Conservation (phyloP, 2,888 invertebrate genomes). For the Synergus itoensis region DNA sequence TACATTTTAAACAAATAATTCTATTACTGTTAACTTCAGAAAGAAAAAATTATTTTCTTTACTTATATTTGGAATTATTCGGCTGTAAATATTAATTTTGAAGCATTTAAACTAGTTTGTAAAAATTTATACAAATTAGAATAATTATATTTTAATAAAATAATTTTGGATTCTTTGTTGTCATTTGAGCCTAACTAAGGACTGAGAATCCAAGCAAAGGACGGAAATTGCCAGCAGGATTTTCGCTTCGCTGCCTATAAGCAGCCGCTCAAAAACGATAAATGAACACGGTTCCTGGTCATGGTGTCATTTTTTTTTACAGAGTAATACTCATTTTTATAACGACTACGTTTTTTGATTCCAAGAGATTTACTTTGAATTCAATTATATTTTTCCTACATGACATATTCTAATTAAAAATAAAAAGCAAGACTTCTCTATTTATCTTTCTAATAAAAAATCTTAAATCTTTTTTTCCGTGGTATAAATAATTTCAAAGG, state of each 20-base stretch:
- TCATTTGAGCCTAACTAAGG: conserved; percentile 17
- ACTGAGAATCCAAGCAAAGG: conserved; percentile 28
- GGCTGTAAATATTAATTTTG: no score
- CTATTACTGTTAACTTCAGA: no score
- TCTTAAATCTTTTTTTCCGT: no score
- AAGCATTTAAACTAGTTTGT: background rate
- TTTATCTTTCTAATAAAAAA: no score
- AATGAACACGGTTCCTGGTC: conserved; percentile 11
- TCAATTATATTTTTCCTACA: background rate
- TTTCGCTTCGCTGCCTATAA: conserved; percentile 21
- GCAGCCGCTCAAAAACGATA: conserved; percentile 18
- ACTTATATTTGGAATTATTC: no score
- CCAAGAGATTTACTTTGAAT: background rate
- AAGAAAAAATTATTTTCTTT: no score
- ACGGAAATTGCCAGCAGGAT: conserved; percentile 26
- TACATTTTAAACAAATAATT: no score
- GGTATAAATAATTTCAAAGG: no score
- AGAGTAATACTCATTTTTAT: conserved; percentile 7
- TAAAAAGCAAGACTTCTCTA: no score
- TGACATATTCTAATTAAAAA: no score
- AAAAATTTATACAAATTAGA: background rate
- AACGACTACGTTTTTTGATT: background rate
- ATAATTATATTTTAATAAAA: background rate
- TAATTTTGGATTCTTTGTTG: background rate
- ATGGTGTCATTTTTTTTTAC: conserved; percentile 20